Conservation (phyloP, 2,888 invertebrate genomes). For the Drosophila imparisetae region DNA sequence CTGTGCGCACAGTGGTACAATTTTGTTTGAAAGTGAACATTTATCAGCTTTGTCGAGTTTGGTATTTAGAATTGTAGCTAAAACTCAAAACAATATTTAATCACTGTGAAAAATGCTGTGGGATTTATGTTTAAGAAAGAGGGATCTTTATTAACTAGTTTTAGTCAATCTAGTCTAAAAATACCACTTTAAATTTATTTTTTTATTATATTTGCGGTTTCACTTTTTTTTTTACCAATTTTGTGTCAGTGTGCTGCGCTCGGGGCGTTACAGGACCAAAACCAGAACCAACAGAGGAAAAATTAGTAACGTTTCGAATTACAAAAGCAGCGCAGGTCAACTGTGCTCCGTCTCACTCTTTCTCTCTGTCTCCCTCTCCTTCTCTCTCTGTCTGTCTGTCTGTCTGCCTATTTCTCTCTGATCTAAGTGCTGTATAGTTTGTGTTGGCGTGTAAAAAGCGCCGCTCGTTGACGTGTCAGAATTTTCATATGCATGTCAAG, state of each 20-base stretch:
- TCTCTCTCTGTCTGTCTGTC: not conserved
- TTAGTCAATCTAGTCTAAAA: no score
- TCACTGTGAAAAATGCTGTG: not conserved
- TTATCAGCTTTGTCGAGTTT: not conserved
- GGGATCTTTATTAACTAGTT: no score
- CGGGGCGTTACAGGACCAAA: slow-evolving; percentile 14
- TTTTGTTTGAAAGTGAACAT: no score
- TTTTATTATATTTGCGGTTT: not conserved
- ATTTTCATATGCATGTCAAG: slow-evolving; percentile 84
- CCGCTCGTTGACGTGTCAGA: slow-evolving; percentile 84
- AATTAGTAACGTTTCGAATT: slow-evolving; percentile 73
- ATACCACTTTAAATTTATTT: not conserved
- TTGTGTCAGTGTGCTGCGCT: slow-evolving; percentile 24
- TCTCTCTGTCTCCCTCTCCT: not conserved
- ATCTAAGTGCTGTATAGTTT: slow-evolving; percentile 24
- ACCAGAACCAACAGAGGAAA: slow-evolving; percentile 17
- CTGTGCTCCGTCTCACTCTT: not conserved
- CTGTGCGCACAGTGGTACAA: slow-evolving; percentile 36
- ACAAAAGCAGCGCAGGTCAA: slow-evolving; percentile 44
- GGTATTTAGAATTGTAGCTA: not conserved
- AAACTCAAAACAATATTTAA: not conserved
- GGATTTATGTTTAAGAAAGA: not conserved
- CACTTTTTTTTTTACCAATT: not conserved
- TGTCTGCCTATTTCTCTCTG: not conserved
- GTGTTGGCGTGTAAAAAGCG: slow-evolving; percentile 54